Evolutionary conservation across 2,113 vertebrate species (phyloP).

Genomic region (Odocoileus hemionus): DNA sequence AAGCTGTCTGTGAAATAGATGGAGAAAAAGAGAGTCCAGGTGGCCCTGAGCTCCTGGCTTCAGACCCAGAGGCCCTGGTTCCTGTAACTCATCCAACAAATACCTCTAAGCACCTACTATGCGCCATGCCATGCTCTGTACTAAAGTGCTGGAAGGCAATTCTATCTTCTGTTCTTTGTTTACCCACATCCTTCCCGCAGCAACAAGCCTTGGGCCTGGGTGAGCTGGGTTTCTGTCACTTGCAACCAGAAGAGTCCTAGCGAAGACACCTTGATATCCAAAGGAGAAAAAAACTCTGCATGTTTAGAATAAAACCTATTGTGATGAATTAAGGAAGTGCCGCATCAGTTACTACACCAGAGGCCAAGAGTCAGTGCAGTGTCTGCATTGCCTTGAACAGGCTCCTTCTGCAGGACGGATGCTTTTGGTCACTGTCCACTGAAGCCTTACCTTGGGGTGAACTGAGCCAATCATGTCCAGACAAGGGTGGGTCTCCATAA

Average conservation of each 20-base stretch:
- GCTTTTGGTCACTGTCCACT: not conserved
- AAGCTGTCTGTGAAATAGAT: not conserved
- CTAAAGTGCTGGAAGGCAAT: not conserved
- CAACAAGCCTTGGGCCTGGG: not conserved
- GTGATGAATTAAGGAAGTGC: not conserved
- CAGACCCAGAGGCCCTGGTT: not conserved
- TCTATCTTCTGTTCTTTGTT: not conserved
- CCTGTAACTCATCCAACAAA: not conserved
- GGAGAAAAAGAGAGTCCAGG: not conserved
- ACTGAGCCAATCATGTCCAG: not conserved
- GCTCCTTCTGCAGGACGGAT: not conserved
- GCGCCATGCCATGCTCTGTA: not conserved
- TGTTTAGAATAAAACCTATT: not conserved
- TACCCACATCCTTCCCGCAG: not conserved
- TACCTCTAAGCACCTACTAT: not conserved
- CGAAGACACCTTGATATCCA: not conserved
- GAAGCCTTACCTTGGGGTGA: conserved; percentile 74
- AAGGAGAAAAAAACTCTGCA: not conserved
- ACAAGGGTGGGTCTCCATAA: not conserved
- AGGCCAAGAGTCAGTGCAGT: not conserved
- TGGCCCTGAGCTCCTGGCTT: not conserved
- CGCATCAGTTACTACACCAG: too few relatives aligned
- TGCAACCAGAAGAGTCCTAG: not conserved
- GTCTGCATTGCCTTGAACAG: not conserved
- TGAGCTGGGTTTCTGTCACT: not conserved